Evolutionary conservation across 2,113 vertebrate genomes (phyloP), one percentile per base, ranked within the genome.

Genomic region (Echinops telfairi): DNA sequence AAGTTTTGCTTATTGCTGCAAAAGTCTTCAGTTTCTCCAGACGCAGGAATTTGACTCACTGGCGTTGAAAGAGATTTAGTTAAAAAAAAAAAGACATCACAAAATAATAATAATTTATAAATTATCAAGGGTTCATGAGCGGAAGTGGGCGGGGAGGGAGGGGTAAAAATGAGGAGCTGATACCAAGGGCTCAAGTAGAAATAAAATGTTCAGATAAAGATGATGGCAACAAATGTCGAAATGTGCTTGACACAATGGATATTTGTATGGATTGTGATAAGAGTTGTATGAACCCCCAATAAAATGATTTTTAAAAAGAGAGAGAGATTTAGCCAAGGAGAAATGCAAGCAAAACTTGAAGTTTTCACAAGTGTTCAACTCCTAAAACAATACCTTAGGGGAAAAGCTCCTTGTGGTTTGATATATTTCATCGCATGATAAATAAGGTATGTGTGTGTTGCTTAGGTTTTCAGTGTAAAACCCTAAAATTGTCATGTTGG

Each of bases 11-110:
- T 85, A 29, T 77, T 83, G 47, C 53, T 47, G 9, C 66, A 73
- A 78, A 95, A 86, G 90, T 73, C 64, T 73, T 90, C 80, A 31
- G 12, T 94, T 92, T 90, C 95, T 83, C 76, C 83, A 86, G 83
- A 47, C 14, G 12, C 29, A 8, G 15, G 57, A 11, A 60, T 94
- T 76, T 78, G 78, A 94, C 75, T 93, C 79, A 60, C 23, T 22
- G 33, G 43, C 16, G 31, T 85, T 66, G 71, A 78, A 89, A 83
- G 78, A 92, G 29, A 88, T 71, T 77, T 66, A 85, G 27, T n/a
- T n/a, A 70, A 86, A 36, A 70, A 90, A 36, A 79, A 95, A 93
- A 40, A 40, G 40, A 53, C 12, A 53, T 53, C 2, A 14, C 47
- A 53, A 53, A 53, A 40, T 40, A 53, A 53, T 53, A 53, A 53